Conservation (phyloP, 2,113 vertebrate genomes). For the Barnardius zonarius region DNA sequence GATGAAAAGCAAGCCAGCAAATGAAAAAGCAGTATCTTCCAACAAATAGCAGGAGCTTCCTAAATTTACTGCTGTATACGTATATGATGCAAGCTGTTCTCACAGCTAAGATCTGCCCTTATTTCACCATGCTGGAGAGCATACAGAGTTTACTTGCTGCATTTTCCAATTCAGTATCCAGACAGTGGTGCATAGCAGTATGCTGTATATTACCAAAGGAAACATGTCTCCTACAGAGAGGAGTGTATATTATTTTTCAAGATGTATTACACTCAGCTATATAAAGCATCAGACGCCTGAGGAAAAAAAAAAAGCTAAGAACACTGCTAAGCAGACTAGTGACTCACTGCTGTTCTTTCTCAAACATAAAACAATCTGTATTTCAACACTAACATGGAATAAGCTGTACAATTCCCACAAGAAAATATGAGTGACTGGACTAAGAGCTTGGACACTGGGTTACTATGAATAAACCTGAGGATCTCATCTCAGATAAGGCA, state of each 20-base stretch:
- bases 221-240: neutral
- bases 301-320: neutral
- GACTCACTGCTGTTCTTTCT: constrained; percentile 33
- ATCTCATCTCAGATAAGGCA: neutral
- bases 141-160: neutral
- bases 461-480: constrained; percentile 35
- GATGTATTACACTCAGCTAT: constrained; percentile 22
- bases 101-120: neutral
- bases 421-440: neutral
- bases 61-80: constrained; percentile 30
- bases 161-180: neutral
- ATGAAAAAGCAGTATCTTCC: neutral
- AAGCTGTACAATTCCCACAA: constrained; percentile 24
- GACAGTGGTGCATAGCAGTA: neutral
- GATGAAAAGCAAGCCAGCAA: neutral
- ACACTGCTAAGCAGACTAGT: neutral
- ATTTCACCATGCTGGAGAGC: neutral
- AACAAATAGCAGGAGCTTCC: neutral
- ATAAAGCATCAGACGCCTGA: constrained; percentile 28
- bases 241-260: constrained; percentile 1
- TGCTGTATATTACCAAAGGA: neutral
- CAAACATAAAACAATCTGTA: neutral
- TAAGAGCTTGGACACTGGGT: neutral
- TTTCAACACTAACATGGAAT: neutral
- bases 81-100: neutral